Base-by-base conservation (phyloP, 1,140 invertebrate species). In the Whitmania pigra region DNA sequence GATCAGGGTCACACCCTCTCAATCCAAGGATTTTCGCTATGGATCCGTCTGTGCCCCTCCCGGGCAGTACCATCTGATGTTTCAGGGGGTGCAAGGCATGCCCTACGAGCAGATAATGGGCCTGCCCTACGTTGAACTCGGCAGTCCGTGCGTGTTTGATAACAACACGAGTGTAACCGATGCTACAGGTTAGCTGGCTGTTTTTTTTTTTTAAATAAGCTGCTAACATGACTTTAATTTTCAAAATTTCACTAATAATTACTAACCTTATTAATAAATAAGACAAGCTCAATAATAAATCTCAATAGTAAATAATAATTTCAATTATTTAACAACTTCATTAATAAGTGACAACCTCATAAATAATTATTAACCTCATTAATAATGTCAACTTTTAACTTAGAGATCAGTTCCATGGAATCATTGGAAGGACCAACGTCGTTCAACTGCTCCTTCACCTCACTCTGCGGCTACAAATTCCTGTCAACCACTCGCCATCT, bases 381-480 rank as follows among this genome's bases (percentile, higher is more conserved):
- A 36, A 36, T 36, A 36, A 36, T 6, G 2, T 3, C 31, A 36
- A 36, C 31, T 36, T 6, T 36, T 6, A 4, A 63, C 4, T 25
- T 22, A 70, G 69, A 70, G 29, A 49, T 49, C 43, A 49, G 43
- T 49, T 49, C 43, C 43, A 49, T 49, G 43, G 43, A 49, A 11
- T 49, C 43, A 3, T 13, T 49, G 43, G 43, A 49, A 11, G 69
- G 53, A 11, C 49, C 40, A 6, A 63, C 57, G 3, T 63, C 57
- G 7, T 53, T 70, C 43, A 70, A 70, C 53, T 70, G 69, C 53
- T 18, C 40, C 17, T 70, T 70, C 69, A 25, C 25, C 69, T 43
- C n/a, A 29, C 53, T 53, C 18, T 70, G 69, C n/a, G 69, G 69
- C 40, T 70, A 70, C 49, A 36, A 53, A n/a, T 70, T 70, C 69